phyloP scores from a whole-genome alignment of 2,113 vertebrate genomes.

The Callipepla californica region DNA sequence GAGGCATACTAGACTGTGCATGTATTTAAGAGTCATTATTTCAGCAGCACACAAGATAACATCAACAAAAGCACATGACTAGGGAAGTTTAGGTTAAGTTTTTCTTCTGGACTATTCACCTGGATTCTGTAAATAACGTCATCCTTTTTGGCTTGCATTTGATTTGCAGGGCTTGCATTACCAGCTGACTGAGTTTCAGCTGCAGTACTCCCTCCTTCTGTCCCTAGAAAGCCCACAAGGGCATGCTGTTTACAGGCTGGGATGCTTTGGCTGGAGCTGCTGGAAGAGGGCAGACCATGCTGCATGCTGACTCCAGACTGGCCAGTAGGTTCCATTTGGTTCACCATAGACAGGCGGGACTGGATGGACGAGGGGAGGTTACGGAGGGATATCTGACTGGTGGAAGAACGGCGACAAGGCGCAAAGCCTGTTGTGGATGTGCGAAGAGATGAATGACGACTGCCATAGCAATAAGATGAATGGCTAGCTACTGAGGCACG shows the following conservation, averaged over 20 bases:
- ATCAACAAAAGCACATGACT: neutral
- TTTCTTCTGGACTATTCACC: constrained; percentile 77
- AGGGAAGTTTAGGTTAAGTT: neutral
- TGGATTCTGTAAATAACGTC: constrained; percentile 98
- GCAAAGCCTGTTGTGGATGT: constrained; percentile 92
- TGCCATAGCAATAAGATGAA: constrained; percentile 94
- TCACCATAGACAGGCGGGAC: constrained; percentile 90
- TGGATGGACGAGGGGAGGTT: constrained; percentile 95
- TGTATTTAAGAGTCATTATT: accelerated
- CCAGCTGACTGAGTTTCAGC: constrained; percentile 80
- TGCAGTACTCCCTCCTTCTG: constrained; percentile 82
- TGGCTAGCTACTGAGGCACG: constrained; percentile 96
- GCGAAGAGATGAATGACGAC: constrained; percentile 94
- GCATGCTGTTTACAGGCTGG: constrained; percentile 95
- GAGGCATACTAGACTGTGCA: neutral
- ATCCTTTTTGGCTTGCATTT: constrained; percentile 88
- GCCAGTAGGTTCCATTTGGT: constrained; percentile 82
- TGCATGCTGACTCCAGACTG: constrained; percentile 77
- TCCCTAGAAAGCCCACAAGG: constrained; percentile 92
- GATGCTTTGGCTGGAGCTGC: constrained; percentile 97
- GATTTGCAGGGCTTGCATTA: constrained; percentile 84
- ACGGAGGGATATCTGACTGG: constrained; percentile 95
- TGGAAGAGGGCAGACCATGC: constrained; percentile 87
- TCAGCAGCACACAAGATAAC: neutral
- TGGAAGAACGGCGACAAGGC: constrained; percentile 95